Evolutionary conservation across 2,797 vertebrate genomes (phyloP).

Genomic region (Leptoclinus maculatus): DNA sequence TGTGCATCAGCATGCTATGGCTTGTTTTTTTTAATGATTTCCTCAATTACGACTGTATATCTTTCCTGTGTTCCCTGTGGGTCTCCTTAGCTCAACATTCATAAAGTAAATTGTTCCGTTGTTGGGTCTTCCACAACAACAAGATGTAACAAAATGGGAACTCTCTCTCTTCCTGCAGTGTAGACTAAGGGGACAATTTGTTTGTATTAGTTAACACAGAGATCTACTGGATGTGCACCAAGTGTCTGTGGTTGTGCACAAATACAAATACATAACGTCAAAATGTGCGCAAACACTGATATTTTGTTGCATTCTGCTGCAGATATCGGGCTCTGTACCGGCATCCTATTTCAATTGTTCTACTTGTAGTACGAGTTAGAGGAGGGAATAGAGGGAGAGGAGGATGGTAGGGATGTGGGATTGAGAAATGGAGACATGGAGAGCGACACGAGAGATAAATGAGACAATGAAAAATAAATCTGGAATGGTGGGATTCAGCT

Average conservation of each 20-base stretch:
- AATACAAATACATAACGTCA: neutral
- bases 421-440: slow-evolving; percentile 23
- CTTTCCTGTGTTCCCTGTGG: neutral
- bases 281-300: neutral
- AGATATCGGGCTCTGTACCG: slow-evolving; percentile 9
- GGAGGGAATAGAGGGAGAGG: slow-evolving; percentile 1
- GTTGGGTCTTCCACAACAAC: slow-evolving; percentile 4
- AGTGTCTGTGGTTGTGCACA: neutral
- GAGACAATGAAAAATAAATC: slow-evolving; percentile 34
- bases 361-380: neutral
- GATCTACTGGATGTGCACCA: slow-evolving; percentile 10
- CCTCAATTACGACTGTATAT: neutral
- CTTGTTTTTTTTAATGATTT: slow-evolving; percentile 13
- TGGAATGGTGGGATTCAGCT: slow-evolving; percentile 31
- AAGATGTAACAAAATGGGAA: slow-evolving; percentile 16
- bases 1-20: slow-evolving; percentile 5
- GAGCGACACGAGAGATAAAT: slow-evolving; percentile 26
- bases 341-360: slow-evolving; percentile 7
- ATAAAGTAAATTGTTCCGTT: neutral
- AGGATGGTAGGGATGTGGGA: slow-evolving; percentile 5
- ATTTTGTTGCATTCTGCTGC: slow-evolving; percentile 7
- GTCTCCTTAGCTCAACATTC: neutral
- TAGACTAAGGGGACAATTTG: slow-evolving; percentile 17
- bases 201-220: slow-evolving; percentile 12
- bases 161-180: neutral